Base-by-base conservation (phyloP, 1,140 invertebrate species). In the Radopholus similis region DNA sequence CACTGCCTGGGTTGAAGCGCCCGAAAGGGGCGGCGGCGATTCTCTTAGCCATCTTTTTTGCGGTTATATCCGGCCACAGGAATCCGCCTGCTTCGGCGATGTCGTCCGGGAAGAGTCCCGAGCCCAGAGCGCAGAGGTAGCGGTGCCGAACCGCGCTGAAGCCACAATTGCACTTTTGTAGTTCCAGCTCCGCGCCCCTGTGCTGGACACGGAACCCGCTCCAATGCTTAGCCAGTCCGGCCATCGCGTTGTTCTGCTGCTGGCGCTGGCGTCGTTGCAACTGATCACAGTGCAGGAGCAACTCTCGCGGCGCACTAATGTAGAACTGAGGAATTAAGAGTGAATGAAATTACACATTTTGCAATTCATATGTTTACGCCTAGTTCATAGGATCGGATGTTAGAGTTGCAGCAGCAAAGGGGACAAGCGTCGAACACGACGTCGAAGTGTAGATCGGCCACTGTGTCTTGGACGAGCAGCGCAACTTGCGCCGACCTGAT, bases 101-200 rank as follows among this genome's bases (percentile, higher is more conserved):
- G 63, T 77, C 75, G 21, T 77, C 76, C 15, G 44, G 26, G 44
- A 77, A 77, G 9, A 78, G 70, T 21, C 76, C 73, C 21, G 59
- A 49, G 30, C 35, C 38, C 6, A 23, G 42, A 18, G 42, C 55
- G 30, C 73, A 72, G 2, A 77, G 35, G 63, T 68, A 76, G 13
- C 75, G 73, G 73, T 77, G 73, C 3, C 75, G 76, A 34, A 78
- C 76, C 21, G 73, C 76, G 44, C 68, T 69, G 38, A 70, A 70
- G 15, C 67, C 64, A 62, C 66, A 68, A 47, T 42, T 68, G 55
- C 66, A 68, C 30, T 68, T 68, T 6, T 60, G 35, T n/a, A 40
- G 15, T 26, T 69, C 30, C n/a, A 34, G 26, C n/a, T n/a, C n/a
- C n/a, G n/a, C n/a, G n/a, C n/a, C n/a, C 26, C 34, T 47, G 2